phyloP scores from a whole-genome alignment of 1,140 invertebrate genomes.

The Neotoxoptera formosana region DNA sequence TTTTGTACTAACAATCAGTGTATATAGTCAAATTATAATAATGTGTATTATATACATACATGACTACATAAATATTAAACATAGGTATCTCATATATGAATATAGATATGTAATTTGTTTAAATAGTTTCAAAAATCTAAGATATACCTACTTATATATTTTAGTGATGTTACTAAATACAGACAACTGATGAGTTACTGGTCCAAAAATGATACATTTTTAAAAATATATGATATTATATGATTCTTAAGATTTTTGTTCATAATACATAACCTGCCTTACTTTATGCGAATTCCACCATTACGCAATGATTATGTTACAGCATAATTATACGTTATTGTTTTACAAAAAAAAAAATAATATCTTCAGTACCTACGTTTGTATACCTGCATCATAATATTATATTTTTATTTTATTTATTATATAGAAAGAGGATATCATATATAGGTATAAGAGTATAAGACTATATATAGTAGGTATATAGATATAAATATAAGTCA shows the following conservation, averaged over 20 bases:
- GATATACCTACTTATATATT: too few species aligned
- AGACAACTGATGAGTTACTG: background rate
- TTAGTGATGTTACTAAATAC: background rate
- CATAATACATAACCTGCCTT: too few species aligned
- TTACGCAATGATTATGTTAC: background rate
- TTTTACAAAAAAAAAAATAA: background rate
- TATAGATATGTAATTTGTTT: too few species aligned
- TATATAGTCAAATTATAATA: too few species aligned
- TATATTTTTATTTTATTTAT: background rate
- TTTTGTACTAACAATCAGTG: too few species aligned
- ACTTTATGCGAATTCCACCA: too few species aligned
- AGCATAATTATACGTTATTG: background rate
- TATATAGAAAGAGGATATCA: background rate
- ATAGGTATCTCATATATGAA: too few species aligned
- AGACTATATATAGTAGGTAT: background rate
- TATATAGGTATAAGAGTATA: too few species aligned
- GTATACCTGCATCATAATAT: background rate
- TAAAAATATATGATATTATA: background rate
- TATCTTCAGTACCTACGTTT: background rate
- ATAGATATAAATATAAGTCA: background rate
- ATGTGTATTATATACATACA: too few species aligned
- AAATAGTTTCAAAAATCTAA: too few species aligned
- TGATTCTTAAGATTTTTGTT: background rate
- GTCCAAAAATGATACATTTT: background rate
- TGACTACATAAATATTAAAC: too few species aligned